phyloP scores from a whole-genome alignment of 2,797 vertebrate genomes.

The Rhynchonycteris naso region DNA sequence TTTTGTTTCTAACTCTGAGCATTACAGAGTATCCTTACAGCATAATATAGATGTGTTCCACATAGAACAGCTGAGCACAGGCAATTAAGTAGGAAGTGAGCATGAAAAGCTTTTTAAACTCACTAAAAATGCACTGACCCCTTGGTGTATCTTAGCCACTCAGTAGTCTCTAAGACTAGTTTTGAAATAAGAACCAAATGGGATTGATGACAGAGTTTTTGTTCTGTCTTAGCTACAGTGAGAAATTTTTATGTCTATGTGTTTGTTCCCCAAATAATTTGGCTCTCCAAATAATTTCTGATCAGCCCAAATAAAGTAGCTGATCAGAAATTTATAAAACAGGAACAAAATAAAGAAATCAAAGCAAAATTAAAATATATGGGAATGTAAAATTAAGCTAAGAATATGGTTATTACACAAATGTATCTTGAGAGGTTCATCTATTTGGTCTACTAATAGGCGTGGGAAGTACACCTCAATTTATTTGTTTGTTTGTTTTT shows the following conservation, averaged over 20 bases:
- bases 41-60: not conserved
- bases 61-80: not conserved
- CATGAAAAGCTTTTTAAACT: slow-evolving; percentile 5
- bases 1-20: not conserved
- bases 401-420: not conserved
- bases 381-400: slow-evolving; percentile 42
- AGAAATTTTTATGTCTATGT: not conserved
- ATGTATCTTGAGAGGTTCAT: not conserved
- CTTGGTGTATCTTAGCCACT: not conserved
- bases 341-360: not conserved
- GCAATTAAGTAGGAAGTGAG: not conserved
- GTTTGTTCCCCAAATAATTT: slow-evolving; percentile 11
- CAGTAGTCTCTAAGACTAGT: not conserved
- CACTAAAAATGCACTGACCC: slow-evolving; percentile 33
- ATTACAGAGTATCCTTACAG: not conserved
- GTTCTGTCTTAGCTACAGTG: not conserved
- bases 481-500: too few species aligned
- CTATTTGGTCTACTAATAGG: not conserved
- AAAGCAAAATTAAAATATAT: not conserved
- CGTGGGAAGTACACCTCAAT: not conserved
- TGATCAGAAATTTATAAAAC: not conserved
- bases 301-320: not conserved
- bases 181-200: slow-evolving; percentile 28
- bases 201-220: not conserved
- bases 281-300: not conserved